Evolutionary conservation across 2,797 vertebrate species (phyloP).

Genomic region (Sebastes melanostomus): DNA sequence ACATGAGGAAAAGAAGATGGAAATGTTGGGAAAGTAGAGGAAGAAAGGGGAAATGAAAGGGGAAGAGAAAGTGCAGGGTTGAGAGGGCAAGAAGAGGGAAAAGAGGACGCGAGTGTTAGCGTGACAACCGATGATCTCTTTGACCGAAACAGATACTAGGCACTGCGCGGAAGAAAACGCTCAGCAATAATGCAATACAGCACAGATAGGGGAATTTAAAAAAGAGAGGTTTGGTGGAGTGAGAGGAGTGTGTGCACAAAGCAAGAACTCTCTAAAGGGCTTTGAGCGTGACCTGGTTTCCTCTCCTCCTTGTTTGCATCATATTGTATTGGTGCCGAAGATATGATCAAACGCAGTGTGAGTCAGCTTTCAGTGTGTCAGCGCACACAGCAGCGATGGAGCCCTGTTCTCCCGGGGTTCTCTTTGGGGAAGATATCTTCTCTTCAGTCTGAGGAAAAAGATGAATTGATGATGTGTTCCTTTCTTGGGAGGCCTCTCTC

Average conservation of each 20-base stretch:
- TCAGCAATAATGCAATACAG: conserved; percentile 51
- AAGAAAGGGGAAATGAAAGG: neutral
- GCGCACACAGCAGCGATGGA: conserved; percentile 43
- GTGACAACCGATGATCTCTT: conserved; percentile 29
- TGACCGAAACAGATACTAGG: conserved; percentile 10
- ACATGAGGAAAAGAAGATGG: neutral
- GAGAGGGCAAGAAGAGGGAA: conserved; percentile 16
- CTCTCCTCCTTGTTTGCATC: conserved; percentile 62
- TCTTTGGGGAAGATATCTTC: conserved; percentile 44
- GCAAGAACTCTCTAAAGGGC: conserved; percentile 51
- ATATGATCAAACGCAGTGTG: conserved; percentile 69
- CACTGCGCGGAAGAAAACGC: conserved; percentile 1
- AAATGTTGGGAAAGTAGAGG: neutral
- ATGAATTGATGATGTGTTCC: conserved; percentile 37
- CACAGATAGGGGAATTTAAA: conserved; percentile 27
- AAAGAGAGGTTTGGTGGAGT: conserved; percentile 30
- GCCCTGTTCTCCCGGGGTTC: conserved; percentile 29
- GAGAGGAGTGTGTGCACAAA: conserved; percentile 50
- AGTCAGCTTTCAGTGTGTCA: conserved; percentile 61
- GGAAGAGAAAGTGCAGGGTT: neutral
- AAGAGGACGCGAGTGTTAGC: conserved; percentile 13
- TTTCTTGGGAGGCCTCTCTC: conserved; percentile 10
- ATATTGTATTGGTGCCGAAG: conserved; percentile 59
- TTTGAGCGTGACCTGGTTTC: conserved; percentile 74
- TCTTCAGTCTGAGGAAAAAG: conserved; percentile 39